Evolutionary conservation across 1,140 invertebrate genomes (phyloP), one percentile per base, ranked within the genome.

Genomic region (Cecropterus lyciades): DNA sequence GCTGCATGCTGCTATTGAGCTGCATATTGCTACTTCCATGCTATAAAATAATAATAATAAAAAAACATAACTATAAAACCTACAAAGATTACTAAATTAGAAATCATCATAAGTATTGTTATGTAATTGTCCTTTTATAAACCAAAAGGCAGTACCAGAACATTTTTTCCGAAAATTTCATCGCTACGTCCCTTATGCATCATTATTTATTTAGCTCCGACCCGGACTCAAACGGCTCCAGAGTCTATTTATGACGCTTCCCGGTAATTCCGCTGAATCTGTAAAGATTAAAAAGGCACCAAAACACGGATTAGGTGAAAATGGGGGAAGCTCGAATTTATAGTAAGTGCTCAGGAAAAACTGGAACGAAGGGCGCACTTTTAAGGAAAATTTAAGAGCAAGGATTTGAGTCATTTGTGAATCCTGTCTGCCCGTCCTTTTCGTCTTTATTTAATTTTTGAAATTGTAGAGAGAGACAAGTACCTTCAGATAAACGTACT

Each of bases 221-320:
- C 52, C 15, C 15, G 11, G 20, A 42, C 53, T 56, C 33, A 56
- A 13, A 9, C 10, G 16, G 11, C n/a, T 42, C n/a, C 16, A 37
- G 37, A 10, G 10, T 56, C 53, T 43, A 56, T 56, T 56, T 56
- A 43, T 56, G 43, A 56, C 33, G 16, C 53, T 40, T 24, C 37
- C 33, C 40, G 37, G 16, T 56, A 40, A 56, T 42, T 56, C 13
- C 33, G 6, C 15, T 56, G 37, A 56, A 56, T 56, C 37, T 42
- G 52, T 56, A 24, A 9, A 37, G 33, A 56, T 56, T 56, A 56
- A 55, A 42, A 17, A 40, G 37, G 15, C 37, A 43, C 16, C 53
- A 20, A 43, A 43, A 43, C 37, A 20, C 37, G 53, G 53, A 56
- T 56, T 56, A 56, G 16, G 37, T 56, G 37, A 43, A 56, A 56